These are phyloP conservation scores for Macrocentrus cingulum DNA, from an alignment of 1,140 invertebrate species.

Conservation along the genomic window DNA sequence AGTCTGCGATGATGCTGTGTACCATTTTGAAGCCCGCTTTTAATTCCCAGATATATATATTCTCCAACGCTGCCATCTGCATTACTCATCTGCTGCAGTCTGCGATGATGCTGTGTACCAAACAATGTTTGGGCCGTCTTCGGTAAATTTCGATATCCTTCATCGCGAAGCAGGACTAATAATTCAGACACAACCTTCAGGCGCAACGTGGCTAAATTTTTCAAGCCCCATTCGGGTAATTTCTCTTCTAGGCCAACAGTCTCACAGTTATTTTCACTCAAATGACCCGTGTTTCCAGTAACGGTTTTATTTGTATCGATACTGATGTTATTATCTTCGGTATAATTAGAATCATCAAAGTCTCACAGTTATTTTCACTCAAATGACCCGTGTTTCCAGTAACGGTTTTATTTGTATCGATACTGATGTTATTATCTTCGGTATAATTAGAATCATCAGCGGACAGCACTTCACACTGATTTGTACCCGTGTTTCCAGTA, in stretches of 20 bases:
- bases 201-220: conserved; percentile 17
- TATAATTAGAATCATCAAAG: too few species aligned
- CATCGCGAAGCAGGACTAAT: conserved; percentile 13
- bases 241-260: conserved; percentile 10
- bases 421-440: too few species aligned
- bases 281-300: background rate
- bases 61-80: conserved; percentile 6
- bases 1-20: conserved; percentile 17
- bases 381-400: background rate
- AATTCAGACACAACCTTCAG: conserved; percentile 22
- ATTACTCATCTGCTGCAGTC: conserved; percentile 9
- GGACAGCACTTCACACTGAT: background rate
- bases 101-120: conserved; percentile 15
- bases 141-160: conserved; percentile 25
- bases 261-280: background rate
- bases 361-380: background rate
- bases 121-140: conserved; percentile 26
- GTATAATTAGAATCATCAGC: too few species aligned
- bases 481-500: background rate
- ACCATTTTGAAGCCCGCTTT: too few species aligned
- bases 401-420: background rate
- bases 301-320: background rate
- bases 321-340: too few species aligned
- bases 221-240: conserved; percentile 24
- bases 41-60: conserved; percentile 30